Evolutionary conservation across 2,797 vertebrate genomes (phyloP), one percentile per base, ranked within the genome.

Genomic region (Nannoperca australis): DNA sequence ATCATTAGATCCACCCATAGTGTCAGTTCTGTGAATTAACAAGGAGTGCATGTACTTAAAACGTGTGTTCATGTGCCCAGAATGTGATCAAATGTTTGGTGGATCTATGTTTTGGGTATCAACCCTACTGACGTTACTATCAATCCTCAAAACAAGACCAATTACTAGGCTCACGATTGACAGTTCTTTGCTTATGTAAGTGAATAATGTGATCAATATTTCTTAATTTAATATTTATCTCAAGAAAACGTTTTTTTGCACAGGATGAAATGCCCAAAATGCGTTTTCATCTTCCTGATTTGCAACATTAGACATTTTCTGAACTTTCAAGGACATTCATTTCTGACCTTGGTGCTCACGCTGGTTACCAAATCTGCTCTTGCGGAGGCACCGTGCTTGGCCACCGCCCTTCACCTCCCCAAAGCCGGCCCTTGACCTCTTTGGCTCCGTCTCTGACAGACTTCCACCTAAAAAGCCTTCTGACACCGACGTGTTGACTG

Each of bases 361-460:
- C 69, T 79, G 17, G n/a, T 49, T 54, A 15, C 51, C 63, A 47
- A 53, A 75, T 47, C 49, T 50, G 27, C 2, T 64, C 53, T 47
- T 32, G 50, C 73, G 8, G 70, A 56, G 70, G 50, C 64, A 40
- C 56, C 64, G 1, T 22, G 47, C 63, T 10, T 2, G 14, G 60
- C 64, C 40, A 0, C 56, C 15, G 8, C 36, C 72, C 74, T 87
- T 75, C 71, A 71, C 62, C 71, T 75, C 78, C 60, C 44, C 50
- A n/a, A 70, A 67, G 36, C 72, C 70, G 75, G 65, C 81, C 84
- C 69, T 77, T 88, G 83, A 90, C 87, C 79, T 66, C 67, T 49
- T 34, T 70, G 72, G 54, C 79, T 78, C 70, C 32, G 1, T 77
- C 64, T 70, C 47, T 63, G 62, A 81, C 60, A 50, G 32, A 65